Evolutionary conservation across 2,888 invertebrate genomes (phyloP).

Genomic region (Zhengitettix transpicula): DNA sequence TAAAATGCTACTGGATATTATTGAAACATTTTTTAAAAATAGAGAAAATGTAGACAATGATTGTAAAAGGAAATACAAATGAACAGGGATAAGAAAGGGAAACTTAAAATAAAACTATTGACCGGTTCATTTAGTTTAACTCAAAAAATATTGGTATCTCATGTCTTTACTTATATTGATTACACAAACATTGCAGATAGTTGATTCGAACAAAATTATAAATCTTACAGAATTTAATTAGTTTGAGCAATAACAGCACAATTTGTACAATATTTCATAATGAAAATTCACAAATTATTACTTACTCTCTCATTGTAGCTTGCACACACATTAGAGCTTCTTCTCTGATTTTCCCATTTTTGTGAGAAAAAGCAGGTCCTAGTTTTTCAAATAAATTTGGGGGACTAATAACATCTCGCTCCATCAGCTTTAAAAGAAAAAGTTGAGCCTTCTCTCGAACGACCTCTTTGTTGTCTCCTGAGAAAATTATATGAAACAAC

Average conservation of each 20-base stretch:
- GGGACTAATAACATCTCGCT: conserved; percentile 47
- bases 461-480: conserved; percentile 43
- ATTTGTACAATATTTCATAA: not conserved
- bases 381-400: conserved; percentile 59
- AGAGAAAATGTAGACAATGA: no score
- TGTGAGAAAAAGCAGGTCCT: conserved; percentile 58
- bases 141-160: no score
- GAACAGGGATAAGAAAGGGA: no score
- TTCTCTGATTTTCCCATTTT: conserved; percentile 83
- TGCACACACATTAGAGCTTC: conserved; percentile 73
- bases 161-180: no score
- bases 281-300: conserved; percentile 9
- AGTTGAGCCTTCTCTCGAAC: conserved; percentile 59
- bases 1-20: no score
- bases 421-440: conserved; percentile 53
- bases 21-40: no score
- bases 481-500: no score
- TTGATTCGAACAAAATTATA: no score
- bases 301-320: conserved; percentile 67
- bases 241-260: not conserved
- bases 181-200: no score
- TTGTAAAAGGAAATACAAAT: no score
- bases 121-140: no score
- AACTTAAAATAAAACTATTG: no score
- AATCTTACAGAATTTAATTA: not conserved